Evolutionary conservation across 2,113 vertebrate species (phyloP), one percentile per base, ranked within the genome.

Genomic region (Vidua macroura): DNA sequence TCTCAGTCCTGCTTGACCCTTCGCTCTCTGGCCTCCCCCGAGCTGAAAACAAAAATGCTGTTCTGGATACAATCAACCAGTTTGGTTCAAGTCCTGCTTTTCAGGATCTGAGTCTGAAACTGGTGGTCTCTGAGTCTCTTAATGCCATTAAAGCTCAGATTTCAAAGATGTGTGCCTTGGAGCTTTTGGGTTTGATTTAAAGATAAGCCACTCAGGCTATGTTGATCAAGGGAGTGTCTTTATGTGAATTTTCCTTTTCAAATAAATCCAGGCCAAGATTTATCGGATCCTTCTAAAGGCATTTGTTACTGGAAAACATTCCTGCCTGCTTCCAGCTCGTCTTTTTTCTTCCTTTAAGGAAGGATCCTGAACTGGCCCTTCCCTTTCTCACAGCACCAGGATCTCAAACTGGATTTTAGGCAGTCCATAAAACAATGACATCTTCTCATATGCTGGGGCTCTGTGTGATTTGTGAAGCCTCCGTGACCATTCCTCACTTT

Each of bases 41-140:
- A 97, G 97, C 96, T 98, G 93, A 83, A 98, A 98, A 98, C 90
- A 97, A 98, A 98, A 98, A 98, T 98, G 97, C 98, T 98, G 97
- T 97, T 98, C 98, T 98, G 98, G 98, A 97, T 98, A 97, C 97
- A 98, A 98, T 98, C 98, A 98, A 97, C 97, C 97, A 97, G 96
- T 98, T 98, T 95, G 97, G 94, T 93, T 85, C 88, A 96, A 95
- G 98, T 98, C 98, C 97, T 97, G 97, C 96, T 97, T 97, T 97
- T 97, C 95, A 96, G 87, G 95, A 95, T 95, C 94, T 66, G 60
- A 82, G 83, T 67, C 95, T 92, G 88, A 90, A 94, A 86, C 83
- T 58, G 91, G 94, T 95, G 91, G 91, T 93, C 94, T 95, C 74
- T 18, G 82, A 93, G 95, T 88, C 94, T 97, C 96, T 88, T 91